Conservation (phyloP, 2,888 invertebrate species). For the Xestoiulus laeticollis region DNA sequence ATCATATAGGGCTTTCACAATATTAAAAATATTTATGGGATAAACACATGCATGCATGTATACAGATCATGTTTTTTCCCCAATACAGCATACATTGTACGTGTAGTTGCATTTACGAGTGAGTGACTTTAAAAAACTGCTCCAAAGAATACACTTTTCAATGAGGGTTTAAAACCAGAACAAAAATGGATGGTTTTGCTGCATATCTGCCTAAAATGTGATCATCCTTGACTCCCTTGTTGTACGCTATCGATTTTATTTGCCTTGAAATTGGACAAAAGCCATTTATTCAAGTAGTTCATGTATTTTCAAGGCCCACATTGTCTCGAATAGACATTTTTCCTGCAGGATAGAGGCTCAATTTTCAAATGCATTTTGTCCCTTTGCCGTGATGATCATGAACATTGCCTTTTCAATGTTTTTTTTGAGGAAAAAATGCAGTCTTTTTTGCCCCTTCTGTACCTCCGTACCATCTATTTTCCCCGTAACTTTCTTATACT, state of each 20-base stretch:
- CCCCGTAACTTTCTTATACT: slow-evolving; percentile 4
- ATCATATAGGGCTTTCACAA: too few species aligned
- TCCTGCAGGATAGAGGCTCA: not conserved
- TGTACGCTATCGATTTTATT: not conserved
- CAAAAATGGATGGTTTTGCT: too few species aligned
- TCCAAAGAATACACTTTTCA: too few species aligned
- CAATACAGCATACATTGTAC: too few species aligned
- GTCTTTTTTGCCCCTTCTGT: slow-evolving; percentile 5
- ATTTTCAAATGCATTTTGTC: slow-evolving; percentile 28
- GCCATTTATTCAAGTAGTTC: slow-evolving; percentile 24
- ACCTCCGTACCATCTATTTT: slow-evolving; percentile 7
- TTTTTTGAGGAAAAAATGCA: not conserved
- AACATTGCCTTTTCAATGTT: slow-evolving; percentile 38
- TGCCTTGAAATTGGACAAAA: slow-evolving; percentile 21
- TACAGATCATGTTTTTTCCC: too few species aligned
- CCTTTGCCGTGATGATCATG: not conserved
- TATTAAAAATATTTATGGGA: too few species aligned
- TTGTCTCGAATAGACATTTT: slow-evolving; percentile 1
- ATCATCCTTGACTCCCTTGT: not conserved
- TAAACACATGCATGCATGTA: too few species aligned
- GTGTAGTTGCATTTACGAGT: too few species aligned
- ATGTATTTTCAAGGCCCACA: slow-evolving; percentile 21
- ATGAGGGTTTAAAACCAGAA: too few species aligned
- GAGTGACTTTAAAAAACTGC: too few species aligned
- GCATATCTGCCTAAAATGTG: not conserved